Evolutionary conservation across 2,888 invertebrate genomes (phyloP).

Genomic region (Temnothorax unifasciatus): DNA sequence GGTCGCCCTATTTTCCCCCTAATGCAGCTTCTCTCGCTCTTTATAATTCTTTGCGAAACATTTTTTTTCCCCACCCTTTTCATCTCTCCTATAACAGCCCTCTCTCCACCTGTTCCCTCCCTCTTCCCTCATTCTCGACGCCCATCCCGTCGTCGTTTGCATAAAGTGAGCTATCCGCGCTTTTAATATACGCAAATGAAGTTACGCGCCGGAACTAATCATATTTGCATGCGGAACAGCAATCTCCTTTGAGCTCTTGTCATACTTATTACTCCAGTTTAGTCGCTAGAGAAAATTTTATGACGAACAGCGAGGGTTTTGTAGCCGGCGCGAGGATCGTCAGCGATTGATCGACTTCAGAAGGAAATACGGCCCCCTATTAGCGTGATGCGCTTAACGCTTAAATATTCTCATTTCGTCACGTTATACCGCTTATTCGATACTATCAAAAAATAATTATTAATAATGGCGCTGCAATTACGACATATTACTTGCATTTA

Average conservation of each 20-base stretch:
- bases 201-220: constrained; percentile 85
- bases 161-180: constrained; percentile 82
- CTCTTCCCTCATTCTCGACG: constrained; percentile 49
- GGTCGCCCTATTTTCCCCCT: constrained; percentile 43
- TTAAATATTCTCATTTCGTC: constrained; percentile 14
- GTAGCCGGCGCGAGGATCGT: constrained; percentile 20
- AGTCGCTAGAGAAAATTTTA: constrained; percentile 73
- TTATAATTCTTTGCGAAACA: constrained; percentile 68
- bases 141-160: constrained; percentile 76
- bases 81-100: constrained; percentile 36
- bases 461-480: neutral
- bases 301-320: constrained; percentile 49
- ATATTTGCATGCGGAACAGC: constrained; percentile 84
- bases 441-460: constrained; percentile 14
- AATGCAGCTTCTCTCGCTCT: constrained; percentile 35
- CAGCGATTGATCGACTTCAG: constrained; percentile 43
- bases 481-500: neutral
- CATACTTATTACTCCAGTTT: constrained; percentile 80
- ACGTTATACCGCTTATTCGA: neutral
- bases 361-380: neutral
- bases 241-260: constrained; percentile 82
- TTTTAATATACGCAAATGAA: constrained; percentile 85
- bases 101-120: neutral
- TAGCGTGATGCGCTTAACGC: neutral
- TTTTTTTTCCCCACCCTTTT: constrained; percentile 48